Conservation (phyloP, 1,140 invertebrate species). For the Chelonus insularis region DNA sequence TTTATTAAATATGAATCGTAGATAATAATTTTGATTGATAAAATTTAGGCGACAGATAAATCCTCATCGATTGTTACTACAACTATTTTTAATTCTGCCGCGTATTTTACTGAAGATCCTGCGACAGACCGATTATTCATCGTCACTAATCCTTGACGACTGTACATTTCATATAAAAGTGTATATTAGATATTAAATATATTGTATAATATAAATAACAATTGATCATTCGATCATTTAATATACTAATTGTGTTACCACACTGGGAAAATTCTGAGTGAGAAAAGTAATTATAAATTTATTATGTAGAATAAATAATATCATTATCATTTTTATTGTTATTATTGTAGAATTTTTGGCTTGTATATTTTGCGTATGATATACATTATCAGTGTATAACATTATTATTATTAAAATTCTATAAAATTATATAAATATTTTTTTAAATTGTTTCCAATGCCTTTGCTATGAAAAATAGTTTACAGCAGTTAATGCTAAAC, state of each 20-base stretch:
- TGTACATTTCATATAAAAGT: conserved; percentile 55
- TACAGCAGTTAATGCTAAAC: too few species aligned
- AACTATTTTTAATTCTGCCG: conserved; percentile 56
- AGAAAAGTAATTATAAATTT: too few species aligned
- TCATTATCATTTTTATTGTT: too few species aligned
- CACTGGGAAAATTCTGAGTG: too few species aligned
- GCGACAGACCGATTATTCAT: conserved; percentile 54
- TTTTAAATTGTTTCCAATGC: too few species aligned
- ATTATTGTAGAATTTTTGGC: conserved; percentile 41
- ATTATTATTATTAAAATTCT: conserved; percentile 3
- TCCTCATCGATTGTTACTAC: conserved; percentile 31
- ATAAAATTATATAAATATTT: too few species aligned
- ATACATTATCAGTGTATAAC: conserved; percentile 33
- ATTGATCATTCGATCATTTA: too few species aligned
- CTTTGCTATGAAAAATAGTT: too few species aligned
- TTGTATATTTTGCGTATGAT: conserved; percentile 54
- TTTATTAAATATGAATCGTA: too few species aligned
- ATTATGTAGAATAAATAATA: too few species aligned
- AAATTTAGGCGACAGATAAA: not conserved
- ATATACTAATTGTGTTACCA: too few species aligned
- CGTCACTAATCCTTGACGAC: conserved; percentile 57
- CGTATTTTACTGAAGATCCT: conserved; percentile 57
- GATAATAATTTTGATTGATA: not conserved
- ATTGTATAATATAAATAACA: conserved; percentile 56
- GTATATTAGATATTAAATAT: conserved; percentile 31